phyloP scores from a whole-genome alignment of 2,888 invertebrate genomes.

The Bimastos eiseni region DNA sequence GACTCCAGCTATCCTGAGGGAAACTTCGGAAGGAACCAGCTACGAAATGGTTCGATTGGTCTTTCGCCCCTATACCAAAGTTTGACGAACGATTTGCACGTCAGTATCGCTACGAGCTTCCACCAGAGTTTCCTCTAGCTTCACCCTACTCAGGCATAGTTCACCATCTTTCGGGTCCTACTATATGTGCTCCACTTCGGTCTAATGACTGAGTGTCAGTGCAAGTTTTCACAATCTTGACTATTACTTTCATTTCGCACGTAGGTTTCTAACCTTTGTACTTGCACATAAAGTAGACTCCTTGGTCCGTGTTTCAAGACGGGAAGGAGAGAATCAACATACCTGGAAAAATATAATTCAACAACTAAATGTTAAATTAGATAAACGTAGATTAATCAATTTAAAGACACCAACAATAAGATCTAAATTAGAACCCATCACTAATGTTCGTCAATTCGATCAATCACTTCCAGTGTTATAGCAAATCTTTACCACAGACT shows the following conservation, averaged over 20 bases:
- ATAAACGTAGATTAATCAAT: too few species aligned
- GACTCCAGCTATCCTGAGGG: constrained; percentile 75
- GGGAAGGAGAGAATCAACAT: constrained; percentile 63
- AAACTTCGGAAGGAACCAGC: constrained; percentile 78
- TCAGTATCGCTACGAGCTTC: constrained; percentile 71
- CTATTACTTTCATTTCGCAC: neutral
- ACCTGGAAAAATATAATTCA: too few species aligned
- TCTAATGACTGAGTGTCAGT: too few species aligned
- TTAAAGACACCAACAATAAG: too few species aligned
- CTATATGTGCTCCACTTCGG: constrained; percentile 69
- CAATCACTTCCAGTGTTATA: too few species aligned
- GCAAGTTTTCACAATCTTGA: too few species aligned
- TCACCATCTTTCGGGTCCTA: constrained; percentile 77
- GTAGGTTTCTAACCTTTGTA: constrained; percentile 69
- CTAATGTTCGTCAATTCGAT: too few species aligned
- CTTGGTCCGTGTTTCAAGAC: constrained; percentile 80
- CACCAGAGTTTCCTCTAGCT: constrained; percentile 71
- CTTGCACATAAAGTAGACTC: constrained; percentile 75
- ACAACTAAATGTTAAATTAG: too few species aligned
- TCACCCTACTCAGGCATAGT: constrained; percentile 74
- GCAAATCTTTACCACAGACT: too few species aligned
- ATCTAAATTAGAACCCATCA: too few species aligned
- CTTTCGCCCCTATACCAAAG: constrained; percentile 74
- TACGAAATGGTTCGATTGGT: constrained; percentile 78
- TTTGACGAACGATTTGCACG: constrained; percentile 80